Base-by-base conservation (phyloP, 2,113 vertebrate species). In the Corythornis vintsioides region DNA sequence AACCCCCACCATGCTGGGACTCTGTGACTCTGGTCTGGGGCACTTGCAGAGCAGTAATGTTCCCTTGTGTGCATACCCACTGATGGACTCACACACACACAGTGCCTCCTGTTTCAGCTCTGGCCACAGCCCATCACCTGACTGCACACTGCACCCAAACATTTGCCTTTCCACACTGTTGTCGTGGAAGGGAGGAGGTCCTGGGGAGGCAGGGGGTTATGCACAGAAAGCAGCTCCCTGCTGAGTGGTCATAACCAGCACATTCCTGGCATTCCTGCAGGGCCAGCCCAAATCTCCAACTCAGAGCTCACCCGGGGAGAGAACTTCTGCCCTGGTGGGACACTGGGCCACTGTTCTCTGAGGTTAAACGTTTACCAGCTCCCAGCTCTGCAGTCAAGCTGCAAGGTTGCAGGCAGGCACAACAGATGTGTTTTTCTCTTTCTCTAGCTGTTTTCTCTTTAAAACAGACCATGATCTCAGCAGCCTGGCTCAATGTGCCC, bases 201-300 rank as follows among this genome's bases (percentile, higher is more conserved):
- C 8, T 1, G 3, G 67, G 28, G 33, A 89, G 80, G 56, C 78
- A 63, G 81, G 64, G 88, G 79, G 77, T 61, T 88, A 40, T 28
- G 48, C 57, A 61, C 21, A 43, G 86, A 76, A n/a, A 69, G 74
- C 69, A 65, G 66, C 10, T 2, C 16, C 84, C 87, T 0, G 1
- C 86, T 57, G 92, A 71, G 77, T 10, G 0, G n/a, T 43, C 29
- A 17, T 18, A 76, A 40, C 55, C 40, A 61, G 57, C 31, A 6
- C 88, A 90, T 90, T 94, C 81, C 92, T 60, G 78, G 63, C 21
- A 93, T 85, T 93, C 86, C 74, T 89, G 55, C 50, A 75, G 48
- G 52, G 48, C 78, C 59, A 74, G 66, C 22, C 64, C 69, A 61
- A 6, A 7, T 38, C 35, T 33, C 24, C 55, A 70, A 4, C 50